Base-by-base conservation (phyloP, 2,888 invertebrate species). In the Rhabditoides inermis region DNA sequence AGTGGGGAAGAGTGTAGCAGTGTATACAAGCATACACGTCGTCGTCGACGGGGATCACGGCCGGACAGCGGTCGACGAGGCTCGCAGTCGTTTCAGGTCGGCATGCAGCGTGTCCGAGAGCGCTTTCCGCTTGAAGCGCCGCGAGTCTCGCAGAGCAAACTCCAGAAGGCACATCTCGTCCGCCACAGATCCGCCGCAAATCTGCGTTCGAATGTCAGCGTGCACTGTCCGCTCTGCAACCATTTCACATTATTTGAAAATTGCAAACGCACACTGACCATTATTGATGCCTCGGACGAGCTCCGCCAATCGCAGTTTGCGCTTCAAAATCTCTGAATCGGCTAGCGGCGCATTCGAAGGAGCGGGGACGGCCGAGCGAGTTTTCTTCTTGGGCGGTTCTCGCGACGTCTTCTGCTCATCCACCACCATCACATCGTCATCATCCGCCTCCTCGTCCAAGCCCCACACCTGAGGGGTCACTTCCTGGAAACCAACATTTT, bases 161-260 rank as follows among this genome's bases (percentile, higher is more conserved):
- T 53, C 37, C n/a, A 48, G 10, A 12, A 53, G 18, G 18, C 37
- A 42, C 4, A 48, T 12, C 7, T 26, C 15, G 26, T 53, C 53
- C 15, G 15, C 20, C 3, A 35, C 3, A 15, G 48, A 42, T 7
- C 32, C 27, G 27, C 49, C 42, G 23, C 3, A n/a, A 3, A 28
- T 25, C 6, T 23, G n/a, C 27, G 42, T 41, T 26, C n/a, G 46
- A 6, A 53, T 26, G 3, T 53, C 27, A 15, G 20, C 15, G 2
- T 49, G n/a, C 10, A 41, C n/a, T 2, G 27, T 22, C 3, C 2
- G 6, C 26, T 37, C 53, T 53, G 42, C 25, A 53, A 48, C 2
- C n/a, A 46, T 23, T 25, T 22, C 10, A n/a, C 32, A 23, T 30
- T 30, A 15, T 32, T 40, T 7, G 18, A 40, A 40, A 40, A 10